These are phyloP conservation scores for Bombus waltoni DNA, from an alignment of 1,140 invertebrate genomes.

Conservation along the genomic window DNA sequence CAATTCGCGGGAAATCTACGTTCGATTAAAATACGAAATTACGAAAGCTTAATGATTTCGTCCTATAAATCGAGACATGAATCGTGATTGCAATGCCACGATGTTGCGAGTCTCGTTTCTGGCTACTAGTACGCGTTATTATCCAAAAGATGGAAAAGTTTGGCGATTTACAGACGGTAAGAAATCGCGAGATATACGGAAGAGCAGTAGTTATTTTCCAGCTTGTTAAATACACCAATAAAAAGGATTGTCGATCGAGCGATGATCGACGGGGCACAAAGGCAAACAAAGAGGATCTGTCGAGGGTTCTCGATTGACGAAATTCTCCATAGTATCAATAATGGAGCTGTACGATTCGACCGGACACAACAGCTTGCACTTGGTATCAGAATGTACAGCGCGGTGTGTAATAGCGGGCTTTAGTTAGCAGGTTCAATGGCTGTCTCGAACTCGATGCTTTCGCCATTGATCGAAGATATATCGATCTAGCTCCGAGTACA, in stretches of 20 bases:
- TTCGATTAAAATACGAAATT: too few relatives aligned
- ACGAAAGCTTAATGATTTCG: too few relatives aligned
- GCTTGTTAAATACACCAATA: not conserved
- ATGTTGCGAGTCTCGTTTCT: too few relatives aligned
- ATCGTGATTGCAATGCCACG: too few relatives aligned
- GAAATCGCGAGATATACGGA: not conserved
- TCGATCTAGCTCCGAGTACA: not conserved
- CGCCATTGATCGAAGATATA: slow-evolving; percentile 1
- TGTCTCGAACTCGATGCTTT: not conserved
- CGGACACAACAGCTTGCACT: slow-evolving; percentile 23
- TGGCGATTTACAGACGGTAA: too few relatives aligned
- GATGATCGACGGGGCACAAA: not conserved
- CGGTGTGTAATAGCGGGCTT: slow-evolving; percentile 36
- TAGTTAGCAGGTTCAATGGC: slow-evolving; percentile 13
- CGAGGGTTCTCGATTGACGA: slow-evolving; percentile 11
- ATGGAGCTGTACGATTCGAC: slow-evolving; percentile 15
- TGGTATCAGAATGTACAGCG: slow-evolving; percentile 10
- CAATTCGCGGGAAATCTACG: too few relatives aligned
- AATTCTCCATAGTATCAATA: slow-evolving; percentile 41
- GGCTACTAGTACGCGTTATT: too few relatives aligned
- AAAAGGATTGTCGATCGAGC: slow-evolving; percentile 19
- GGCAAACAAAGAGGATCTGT: slow-evolving; percentile 5
- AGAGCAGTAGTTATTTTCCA: not conserved
- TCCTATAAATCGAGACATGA: too few relatives aligned
- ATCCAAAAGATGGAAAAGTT: too few relatives aligned